Evolutionary conservation across 2,113 vertebrate species (phyloP), one percentile per base, ranked within the genome.

Genomic region (Athene noctua): DNA sequence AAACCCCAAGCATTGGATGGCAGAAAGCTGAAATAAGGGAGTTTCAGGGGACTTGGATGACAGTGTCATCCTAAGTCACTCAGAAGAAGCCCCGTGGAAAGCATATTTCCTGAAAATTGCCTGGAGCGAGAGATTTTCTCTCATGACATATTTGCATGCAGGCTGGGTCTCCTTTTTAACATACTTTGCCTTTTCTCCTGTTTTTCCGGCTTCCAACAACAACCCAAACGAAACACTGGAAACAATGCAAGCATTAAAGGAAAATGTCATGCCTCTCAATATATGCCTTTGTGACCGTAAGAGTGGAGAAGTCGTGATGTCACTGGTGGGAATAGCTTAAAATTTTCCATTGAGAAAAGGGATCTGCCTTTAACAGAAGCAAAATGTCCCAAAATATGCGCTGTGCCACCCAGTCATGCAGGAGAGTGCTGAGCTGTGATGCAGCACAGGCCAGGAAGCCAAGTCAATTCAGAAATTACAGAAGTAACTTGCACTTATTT

Each of bases 171-270:
- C 88, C 96, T 77, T 89, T 46, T 91, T 85, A 92, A 72, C 67
- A 92, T 71, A 74, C 38, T 94, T 97, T 68, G 94, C 92, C 77
- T 94, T 86, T 92, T 79, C 82, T 93, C 80, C 92, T 84, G 75
- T 80, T 95, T 88, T 96, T 30, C 88, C 95, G 95, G 84, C 92
- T 97, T 97, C 34, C 89, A 97, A 86, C 87, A 97, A 95, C 84
- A 71, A 73, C 83, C 40, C 73, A 72, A 96, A 94, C 51, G 84
- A 98, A 97, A 89, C 11, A 4, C 82, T 91, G 91, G 75, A 91
- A 92, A 98, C 98, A 98, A 98, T 97, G 95, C 73, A 85, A 86
- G 92, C 84, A 97, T 98, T 98, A 97, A 96, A 90, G 68, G 94
- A 84, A 97, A 98, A 95, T 95, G 96, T 93, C 96, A 97, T 70